Evolutionary conservation across 2,797 vertebrate genomes (phyloP).

Genomic region (Crax fasciolata): DNA sequence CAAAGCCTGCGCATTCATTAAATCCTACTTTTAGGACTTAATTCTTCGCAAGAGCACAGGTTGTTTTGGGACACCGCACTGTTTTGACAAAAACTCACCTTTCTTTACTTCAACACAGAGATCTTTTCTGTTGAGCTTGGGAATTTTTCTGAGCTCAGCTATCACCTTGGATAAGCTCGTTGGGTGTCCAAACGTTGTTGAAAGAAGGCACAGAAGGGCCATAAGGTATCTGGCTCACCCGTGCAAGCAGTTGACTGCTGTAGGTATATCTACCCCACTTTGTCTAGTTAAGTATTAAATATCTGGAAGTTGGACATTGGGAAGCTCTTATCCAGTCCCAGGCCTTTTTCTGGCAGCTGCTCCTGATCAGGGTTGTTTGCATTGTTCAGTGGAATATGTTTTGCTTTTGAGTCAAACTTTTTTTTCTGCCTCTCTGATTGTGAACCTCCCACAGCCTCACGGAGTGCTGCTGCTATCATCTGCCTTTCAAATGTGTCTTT

Average conservation of each 20-base stretch:
- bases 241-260: background rate
- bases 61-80: background rate
- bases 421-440: background rate
- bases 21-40: background rate
- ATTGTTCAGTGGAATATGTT: background rate
- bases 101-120: background rate
- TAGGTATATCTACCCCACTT: background rate
- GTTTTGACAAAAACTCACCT: background rate
- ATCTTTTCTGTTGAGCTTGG: background rate
- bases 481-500: conserved; percentile 9
- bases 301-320: background rate
- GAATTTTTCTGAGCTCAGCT: background rate
- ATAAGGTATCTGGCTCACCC: background rate
- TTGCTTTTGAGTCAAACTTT: background rate
- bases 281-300: background rate
- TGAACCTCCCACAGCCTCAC: background rate
- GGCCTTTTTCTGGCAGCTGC: background rate
- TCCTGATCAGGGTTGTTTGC: background rate
- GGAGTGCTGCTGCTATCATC: background rate
- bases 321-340: background rate
- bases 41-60: background rate
- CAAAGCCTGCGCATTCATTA: background rate
- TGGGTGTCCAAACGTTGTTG: background rate
- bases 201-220: background rate
- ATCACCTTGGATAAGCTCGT: background rate